Evolutionary conservation across 2,113 vertebrate species (phyloP).

Genomic region (Eulacestoma nigropectus): DNA sequence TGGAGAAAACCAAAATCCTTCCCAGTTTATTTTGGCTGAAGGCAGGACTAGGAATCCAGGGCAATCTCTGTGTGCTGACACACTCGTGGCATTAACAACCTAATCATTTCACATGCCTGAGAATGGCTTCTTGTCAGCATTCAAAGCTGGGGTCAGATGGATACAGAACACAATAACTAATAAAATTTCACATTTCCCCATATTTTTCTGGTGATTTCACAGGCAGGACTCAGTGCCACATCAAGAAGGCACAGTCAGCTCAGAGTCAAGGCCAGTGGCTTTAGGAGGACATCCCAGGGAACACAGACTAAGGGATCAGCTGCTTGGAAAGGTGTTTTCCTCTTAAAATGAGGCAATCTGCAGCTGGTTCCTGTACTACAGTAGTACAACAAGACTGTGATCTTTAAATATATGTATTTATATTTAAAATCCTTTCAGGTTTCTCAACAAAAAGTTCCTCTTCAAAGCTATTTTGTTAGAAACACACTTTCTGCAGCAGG

Average conservation of each 20-base stretch:
- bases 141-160: not conserved
- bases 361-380: not conserved
- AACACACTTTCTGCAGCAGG: not conserved
- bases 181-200: not conserved
- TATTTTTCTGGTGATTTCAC: not conserved
- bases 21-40: not conserved
- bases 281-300: not conserved
- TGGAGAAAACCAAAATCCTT: not conserved
- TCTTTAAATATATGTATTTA: not conserved
- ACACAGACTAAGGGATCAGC: not conserved
- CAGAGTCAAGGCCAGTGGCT: not conserved
- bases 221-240: not conserved
- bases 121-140: not conserved
- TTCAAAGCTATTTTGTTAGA: not conserved
- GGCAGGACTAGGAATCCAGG: not conserved
- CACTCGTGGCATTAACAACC: not conserved
- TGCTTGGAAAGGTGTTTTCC: not conserved
- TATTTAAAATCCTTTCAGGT: not conserved
- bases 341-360: not conserved
- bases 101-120: not conserved
- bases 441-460: not conserved
- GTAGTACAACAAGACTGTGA: not conserved
- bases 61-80: not conserved
- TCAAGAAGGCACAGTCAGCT: not conserved
- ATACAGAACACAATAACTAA: not conserved